Evolutionary conservation across 2,113 vertebrate species (phyloP).

Genomic region (Laterallus jamaicensis): DNA sequence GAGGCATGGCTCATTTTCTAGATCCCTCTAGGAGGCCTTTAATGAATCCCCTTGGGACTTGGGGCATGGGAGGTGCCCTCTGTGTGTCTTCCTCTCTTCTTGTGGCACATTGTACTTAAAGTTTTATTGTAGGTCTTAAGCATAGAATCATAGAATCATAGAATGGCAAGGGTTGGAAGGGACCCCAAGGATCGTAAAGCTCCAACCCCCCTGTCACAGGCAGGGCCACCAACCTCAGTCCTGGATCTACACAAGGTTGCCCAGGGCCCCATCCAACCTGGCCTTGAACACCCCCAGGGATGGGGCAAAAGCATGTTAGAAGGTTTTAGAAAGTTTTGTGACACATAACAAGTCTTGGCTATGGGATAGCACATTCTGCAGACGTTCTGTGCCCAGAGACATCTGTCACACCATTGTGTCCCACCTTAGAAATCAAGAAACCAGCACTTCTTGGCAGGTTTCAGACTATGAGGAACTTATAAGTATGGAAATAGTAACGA

Average conservation of each 20-base stretch:
- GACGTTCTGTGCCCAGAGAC: neutral
- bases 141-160: no score
- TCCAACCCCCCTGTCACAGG: no score
- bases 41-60: neutral
- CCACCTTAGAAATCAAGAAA: neutral
- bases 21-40: neutral
- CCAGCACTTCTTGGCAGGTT: neutral
- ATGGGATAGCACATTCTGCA: neutral
- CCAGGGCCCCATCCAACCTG: no score
- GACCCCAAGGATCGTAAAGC: no score
- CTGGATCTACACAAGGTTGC: no score
- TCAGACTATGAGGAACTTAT: neutral
- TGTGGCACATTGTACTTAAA: neutral
- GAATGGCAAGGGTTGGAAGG: no score
- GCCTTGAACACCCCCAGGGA: no score
- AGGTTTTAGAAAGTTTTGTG: neutral
- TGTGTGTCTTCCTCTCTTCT: neutral
- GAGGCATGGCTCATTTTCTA: neutral
- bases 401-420: neutral
- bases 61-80: neutral
- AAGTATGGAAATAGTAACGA: accelerated
- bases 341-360: neutral
- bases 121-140: neutral
- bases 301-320: neutral
- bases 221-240: no score